These are phyloP conservation scores for Phenacoccus solenopsis DNA, from an alignment of 1,140 invertebrate genomes.

Conservation along the genomic window DNA sequence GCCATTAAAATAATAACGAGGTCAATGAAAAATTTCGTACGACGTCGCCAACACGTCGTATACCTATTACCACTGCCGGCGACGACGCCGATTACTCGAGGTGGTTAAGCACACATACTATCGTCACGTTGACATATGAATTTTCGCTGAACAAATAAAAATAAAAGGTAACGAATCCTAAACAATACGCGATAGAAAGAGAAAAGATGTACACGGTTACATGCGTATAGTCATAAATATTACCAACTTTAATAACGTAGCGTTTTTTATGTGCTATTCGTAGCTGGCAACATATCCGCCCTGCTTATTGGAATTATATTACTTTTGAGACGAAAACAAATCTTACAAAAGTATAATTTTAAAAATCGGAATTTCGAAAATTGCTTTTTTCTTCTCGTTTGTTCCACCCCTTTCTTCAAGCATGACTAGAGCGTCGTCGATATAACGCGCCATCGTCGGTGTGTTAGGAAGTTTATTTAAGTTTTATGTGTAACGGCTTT, in stretches of 20 bases:
- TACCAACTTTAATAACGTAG: background rate
- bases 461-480: background rate
- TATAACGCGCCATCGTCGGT: too few species aligned
- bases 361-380: conserved; percentile 7
- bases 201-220: background rate
- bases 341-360: conserved; percentile 13
- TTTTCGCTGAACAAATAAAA: background rate
- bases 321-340: background rate
- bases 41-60: too few species aligned
- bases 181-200: too few species aligned
- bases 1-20: too few species aligned
- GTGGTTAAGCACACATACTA: too few species aligned
- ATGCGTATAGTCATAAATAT: conserved; percentile 11
- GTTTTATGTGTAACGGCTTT: background rate
- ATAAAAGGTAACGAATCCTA: too few species aligned
- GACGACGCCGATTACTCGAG: too few species aligned
- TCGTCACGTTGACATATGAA: background rate
- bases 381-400: background rate
- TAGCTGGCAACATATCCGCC: background rate
- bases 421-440: background rate
- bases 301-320: conserved; percentile 4
- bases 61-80: too few species aligned
- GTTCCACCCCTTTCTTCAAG: background rate
- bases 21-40: too few species aligned
- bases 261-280: background rate